Conservation (phyloP, 2,113 vertebrate species). For the Ibidorhyncha struthersii region DNA sequence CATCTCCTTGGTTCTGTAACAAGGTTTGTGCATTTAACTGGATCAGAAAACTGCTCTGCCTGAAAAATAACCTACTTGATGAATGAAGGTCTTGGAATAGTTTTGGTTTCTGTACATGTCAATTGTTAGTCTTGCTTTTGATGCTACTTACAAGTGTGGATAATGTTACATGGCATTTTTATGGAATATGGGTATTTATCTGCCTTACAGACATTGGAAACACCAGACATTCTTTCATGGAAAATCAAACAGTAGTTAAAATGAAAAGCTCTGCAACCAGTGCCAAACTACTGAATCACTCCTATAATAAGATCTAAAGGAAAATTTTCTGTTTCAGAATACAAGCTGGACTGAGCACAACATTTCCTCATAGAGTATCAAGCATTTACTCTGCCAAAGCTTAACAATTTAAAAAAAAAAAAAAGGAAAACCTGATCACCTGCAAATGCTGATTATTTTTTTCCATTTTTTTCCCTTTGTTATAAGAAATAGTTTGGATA, state of each 20-base stretch:
- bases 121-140: background rate
- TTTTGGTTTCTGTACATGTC: background rate
- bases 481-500: background rate
- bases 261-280: background rate
- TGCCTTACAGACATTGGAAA: background rate
- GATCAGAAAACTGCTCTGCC: background rate
- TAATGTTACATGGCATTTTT: background rate
- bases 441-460: background rate
- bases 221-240: constrained; percentile 30
- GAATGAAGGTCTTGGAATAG: background rate
- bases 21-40: background rate
- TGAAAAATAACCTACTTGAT: background rate
- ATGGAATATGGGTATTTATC: background rate
- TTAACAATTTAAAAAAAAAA: background rate
- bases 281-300: constrained; percentile 61
- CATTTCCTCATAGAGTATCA: background rate
- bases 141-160: background rate
- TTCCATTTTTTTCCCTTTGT: background rate
- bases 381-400: background rate
- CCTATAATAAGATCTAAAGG: constrained; percentile 1
- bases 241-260: constrained; percentile 65
- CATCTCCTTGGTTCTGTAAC: background rate
- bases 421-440: background rate
- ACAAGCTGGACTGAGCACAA: background rate
- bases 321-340: background rate